A percentile compares a stretch with the other conserved stretches of the same genome.
These are phyloP conservation scores for human DNA, from an alignment of 2,113 vertebrate genomes.

Conservation along the genomic window GRCh38 chr5:139689001-139689500, in stretches of 20 bases:
- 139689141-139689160: not conserved
- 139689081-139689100: not conserved
- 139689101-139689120: not conserved
- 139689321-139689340: not conserved
- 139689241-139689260: not conserved
- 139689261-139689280: not conserved
- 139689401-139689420: not conserved
- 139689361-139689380: constrained; percentile 23
- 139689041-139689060: not conserved
- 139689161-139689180: constrained; percentile 28
- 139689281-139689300: not conserved
- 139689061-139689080: not conserved
- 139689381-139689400: not conserved
- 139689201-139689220: not conserved
- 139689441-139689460: not conserved
- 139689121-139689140: not conserved
- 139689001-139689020: not conserved
- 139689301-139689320: not conserved
- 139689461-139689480: constrained; percentile 7
- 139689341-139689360: not conserved
- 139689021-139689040: not conserved
- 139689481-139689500: constrained; percentile 20
- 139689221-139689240: not conserved
- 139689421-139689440: not conserved
- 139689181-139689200: not conserved